These are phyloP conservation scores for Odontomyia ornata DNA, from an alignment of 2,888 invertebrate genomes.

Conservation along the genomic window DNA sequence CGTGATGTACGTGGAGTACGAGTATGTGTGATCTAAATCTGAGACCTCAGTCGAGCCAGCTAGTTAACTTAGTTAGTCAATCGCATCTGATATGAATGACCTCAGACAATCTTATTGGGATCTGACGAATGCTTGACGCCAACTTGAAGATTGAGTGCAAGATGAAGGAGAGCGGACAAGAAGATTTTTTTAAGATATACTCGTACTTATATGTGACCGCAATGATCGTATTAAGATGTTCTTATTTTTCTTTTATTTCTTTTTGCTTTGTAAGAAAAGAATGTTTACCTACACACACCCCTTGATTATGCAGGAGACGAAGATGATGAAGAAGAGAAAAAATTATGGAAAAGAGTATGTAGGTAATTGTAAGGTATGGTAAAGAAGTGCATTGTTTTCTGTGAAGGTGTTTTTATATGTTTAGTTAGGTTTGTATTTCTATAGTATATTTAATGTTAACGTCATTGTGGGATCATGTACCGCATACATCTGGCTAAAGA, in stretches of 20 bases:
- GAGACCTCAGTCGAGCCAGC: background rate
- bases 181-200: too few relatives aligned
- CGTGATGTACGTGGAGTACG: too few relatives aligned
- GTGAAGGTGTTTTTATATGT: background rate
- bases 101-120: constrained; percentile 15
- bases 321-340: too few relatives aligned
- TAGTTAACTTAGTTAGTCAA: background rate
- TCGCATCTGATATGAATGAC: constrained; percentile 9
- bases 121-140: background rate
- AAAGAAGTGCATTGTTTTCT: background rate
- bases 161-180: background rate
- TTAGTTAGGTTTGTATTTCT: too few relatives aligned
- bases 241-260: too few relatives aligned
- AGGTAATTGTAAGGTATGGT: background rate
- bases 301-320: background rate
- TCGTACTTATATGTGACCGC: constrained; percentile 3
- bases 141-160: background rate
- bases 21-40: background rate
- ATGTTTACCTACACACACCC: background rate
- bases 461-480: background rate
- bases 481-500: background rate
- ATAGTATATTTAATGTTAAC: too few relatives aligned
- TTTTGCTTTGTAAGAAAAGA: background rate
- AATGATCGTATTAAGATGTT: constrained; percentile 12
- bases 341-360: constrained; percentile 19